These are phyloP conservation scores for Prenolepis imparis DNA, from an alignment of 2,888 invertebrate species.

Conservation along the genomic window DNA sequence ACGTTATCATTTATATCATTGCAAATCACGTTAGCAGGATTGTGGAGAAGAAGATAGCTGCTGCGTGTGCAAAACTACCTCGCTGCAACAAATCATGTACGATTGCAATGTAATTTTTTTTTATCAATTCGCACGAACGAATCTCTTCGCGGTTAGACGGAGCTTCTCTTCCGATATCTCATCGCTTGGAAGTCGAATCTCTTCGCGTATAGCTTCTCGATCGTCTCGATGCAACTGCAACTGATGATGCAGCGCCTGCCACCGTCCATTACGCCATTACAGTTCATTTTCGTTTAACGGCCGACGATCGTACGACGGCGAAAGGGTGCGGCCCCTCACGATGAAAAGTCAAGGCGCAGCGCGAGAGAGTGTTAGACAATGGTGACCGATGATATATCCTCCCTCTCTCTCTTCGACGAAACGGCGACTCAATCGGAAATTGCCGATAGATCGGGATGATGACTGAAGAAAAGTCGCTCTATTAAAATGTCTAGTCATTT, in stretches of 20 bases:
- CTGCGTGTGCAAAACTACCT: conserved; percentile 4
- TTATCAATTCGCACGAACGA: not conserved
- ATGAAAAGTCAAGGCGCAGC: conserved; percentile 80
- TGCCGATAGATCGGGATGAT: conserved; percentile 81
- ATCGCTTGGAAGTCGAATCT: not conserved
- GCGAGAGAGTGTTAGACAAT: conserved; percentile 75
- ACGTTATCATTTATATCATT: conserved; percentile 14
- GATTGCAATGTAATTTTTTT: not conserved
- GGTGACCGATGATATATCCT: conserved; percentile 78
- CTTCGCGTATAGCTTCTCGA: conserved; percentile 31
- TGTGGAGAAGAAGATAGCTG: not conserved
- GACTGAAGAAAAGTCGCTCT: conserved; percentile 76
- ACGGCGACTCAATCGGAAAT: conserved; percentile 85
- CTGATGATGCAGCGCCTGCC: conserved; percentile 36
- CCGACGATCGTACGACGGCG: conserved; percentile 74
- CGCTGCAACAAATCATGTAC: conserved; percentile 7
- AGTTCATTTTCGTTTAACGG: conserved; percentile 81
- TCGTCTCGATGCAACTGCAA: conserved; percentile 46
- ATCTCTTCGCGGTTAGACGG: conserved; percentile 11
- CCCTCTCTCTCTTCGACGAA: conserved; percentile 61
- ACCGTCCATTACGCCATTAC: conserved; percentile 82
- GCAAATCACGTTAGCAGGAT: conserved; percentile 6
- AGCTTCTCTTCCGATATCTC: conserved; percentile 13
- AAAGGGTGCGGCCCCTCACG: conserved; percentile 84
- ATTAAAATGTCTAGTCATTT: conserved; percentile 80